Evolutionary conservation across 2,888 invertebrate genomes (phyloP).

Genomic region (Petrolisthes manimaculis): DNA sequence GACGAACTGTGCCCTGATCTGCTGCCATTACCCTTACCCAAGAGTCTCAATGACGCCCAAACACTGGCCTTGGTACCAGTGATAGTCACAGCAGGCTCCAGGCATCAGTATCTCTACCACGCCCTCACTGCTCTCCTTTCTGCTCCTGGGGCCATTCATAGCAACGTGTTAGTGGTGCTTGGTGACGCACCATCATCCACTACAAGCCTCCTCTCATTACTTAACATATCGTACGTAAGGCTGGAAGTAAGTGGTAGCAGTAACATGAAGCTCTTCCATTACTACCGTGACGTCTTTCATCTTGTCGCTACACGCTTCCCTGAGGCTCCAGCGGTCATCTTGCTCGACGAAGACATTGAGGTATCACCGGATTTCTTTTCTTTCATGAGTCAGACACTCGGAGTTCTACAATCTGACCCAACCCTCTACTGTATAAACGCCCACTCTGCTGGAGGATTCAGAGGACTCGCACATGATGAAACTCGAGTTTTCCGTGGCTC

Average conservation of each 20-base stretch:
- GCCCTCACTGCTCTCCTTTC: slow-evolving; percentile 43
- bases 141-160: slow-evolving; percentile 35
- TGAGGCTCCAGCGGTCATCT: slow-evolving; percentile 51
- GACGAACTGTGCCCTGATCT: slow-evolving; percentile 46
- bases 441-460: slow-evolving; percentile 25
- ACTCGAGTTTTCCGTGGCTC: slow-evolving; percentile 46
- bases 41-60: not conserved
- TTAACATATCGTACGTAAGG: slow-evolving; percentile 40
- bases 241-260: slow-evolving; percentile 16
- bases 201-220: slow-evolving; percentile 39
- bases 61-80: slow-evolving; percentile 51
- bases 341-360: slow-evolving; percentile 63
- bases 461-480: slow-evolving; percentile 23
- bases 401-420: slow-evolving; percentile 44
- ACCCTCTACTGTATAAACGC: slow-evolving; percentile 56
- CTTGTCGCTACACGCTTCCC: slow-evolving; percentile 37
- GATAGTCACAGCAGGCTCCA: slow-evolving; percentile 52
- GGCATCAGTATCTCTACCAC: slow-evolving; percentile 57
- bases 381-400: slow-evolving; percentile 59
- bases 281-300: slow-evolving; percentile 56
- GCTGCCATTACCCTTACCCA: slow-evolving; percentile 17
- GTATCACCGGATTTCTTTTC: slow-evolving; percentile 62
- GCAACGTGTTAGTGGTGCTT: slow-evolving; percentile 49
- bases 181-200: slow-evolving; percentile 40
- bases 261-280: slow-evolving; percentile 59